These are phyloP conservation scores for Ptilodon capucinus DNA, from an alignment of 2,888 invertebrate species.

Conservation along the genomic window DNA sequence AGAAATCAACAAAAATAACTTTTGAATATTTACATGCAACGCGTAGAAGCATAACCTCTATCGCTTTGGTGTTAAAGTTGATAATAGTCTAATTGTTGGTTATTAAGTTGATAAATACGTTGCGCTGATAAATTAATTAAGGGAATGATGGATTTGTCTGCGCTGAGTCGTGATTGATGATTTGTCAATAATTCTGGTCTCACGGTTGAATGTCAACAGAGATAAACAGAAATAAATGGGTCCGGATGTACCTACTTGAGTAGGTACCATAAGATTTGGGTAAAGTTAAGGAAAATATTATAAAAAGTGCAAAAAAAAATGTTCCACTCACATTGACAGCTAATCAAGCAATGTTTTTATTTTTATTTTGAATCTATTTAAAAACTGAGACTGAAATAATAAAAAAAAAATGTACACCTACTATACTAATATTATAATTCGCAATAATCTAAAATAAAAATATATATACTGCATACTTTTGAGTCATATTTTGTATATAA, in stretches of 20 bases:
- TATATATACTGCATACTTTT: too few species aligned
- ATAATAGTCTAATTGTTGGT: slow-evolving; percentile 16
- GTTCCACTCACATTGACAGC: too few species aligned
- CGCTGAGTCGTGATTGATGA: slow-evolving; percentile 61
- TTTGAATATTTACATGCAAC: background rate
- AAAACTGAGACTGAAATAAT: too few species aligned
- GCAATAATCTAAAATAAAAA: too few species aligned
- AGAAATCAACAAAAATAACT: background rate
- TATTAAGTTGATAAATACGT: slow-evolving; percentile 15
- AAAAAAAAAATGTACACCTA: too few species aligned
- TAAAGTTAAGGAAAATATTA: slow-evolving; percentile 5
- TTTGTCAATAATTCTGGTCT: slow-evolving; percentile 58
- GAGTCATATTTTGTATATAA: too few species aligned
- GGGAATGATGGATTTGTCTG: slow-evolving; percentile 53
- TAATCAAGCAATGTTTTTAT: too few species aligned
- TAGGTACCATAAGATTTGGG: too few species aligned
- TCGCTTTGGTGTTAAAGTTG: slow-evolving; percentile 11
- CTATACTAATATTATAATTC: too few species aligned
- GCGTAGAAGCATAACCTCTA: slow-evolving; percentile 8
- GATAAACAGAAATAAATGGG: slow-evolving; percentile 29
- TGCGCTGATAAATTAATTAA: slow-evolving; percentile 56
- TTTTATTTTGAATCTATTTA: too few species aligned
- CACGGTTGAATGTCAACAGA: slow-evolving; percentile 45
- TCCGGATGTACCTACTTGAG: slow-evolving; percentile 16
- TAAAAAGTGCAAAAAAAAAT: too few species aligned